Base-by-base conservation (phyloP, 2,113 vertebrate species). In the Polyodon spathula region DNA sequence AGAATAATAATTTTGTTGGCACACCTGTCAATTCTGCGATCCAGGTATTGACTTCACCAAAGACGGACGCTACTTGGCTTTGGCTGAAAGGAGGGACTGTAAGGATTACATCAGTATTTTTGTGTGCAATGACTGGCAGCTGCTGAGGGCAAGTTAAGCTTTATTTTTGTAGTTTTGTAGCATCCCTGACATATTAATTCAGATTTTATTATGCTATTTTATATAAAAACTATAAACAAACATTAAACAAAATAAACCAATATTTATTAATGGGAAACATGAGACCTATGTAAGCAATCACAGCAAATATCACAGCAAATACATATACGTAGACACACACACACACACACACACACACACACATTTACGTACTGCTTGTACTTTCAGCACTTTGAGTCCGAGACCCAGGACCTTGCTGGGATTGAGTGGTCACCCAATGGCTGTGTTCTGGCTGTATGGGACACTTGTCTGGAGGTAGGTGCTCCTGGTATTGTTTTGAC, bases 341-440 rank as follows among this genome's bases (percentile, higher is more conserved):
- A 8, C 11, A 50, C 5, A 12, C 7, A 11, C 11, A 50, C 11
- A 50, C n/a, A 1, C n/a, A n/a, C n/a, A n/a, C n/a, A n/a, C 11
- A 14, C 4, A 10, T 1, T 15, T 46, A 10, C 27, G 6, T 40
- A 40, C 16, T 7, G 14, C 37, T 58, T 39, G 40, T 39, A 69
- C 42, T 54, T 54, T 17, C 73, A 97, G 95, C 95, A 99, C 75
- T 99, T 98, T 76, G 93, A 94, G 54, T 91, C 92, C 0, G 94
- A 96, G 63, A 98, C 94, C 0, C 94, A 97, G 68, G 96, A 99
- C 61, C 79, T 98, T 4, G 76, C 84, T 1, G 95, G 95, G 54
- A 77, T 98, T 11, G 92, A 93, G 62, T 99, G 95, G 95, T 94
- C 95, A 63, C 93, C 96, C 0, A 98, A 97, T 1, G 88, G 94